Evolutionary conservation across 1,140 invertebrate species (phyloP), one percentile per base, ranked within the genome.

Genomic region (Frieseomelitta varia): DNA sequence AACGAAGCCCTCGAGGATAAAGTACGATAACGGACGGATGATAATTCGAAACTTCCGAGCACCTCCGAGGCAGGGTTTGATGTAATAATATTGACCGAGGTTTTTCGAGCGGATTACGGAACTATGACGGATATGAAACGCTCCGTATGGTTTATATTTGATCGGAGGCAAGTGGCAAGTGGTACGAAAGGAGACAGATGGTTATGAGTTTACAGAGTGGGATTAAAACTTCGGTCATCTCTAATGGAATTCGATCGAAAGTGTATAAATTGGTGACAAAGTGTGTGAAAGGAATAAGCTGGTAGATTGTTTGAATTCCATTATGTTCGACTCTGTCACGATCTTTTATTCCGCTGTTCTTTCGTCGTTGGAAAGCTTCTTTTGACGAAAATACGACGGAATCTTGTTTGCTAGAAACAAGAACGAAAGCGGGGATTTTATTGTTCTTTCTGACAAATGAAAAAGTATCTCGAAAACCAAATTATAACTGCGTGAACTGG

Each of bases 241-340:
- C 10, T 14, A 14, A 39, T 63, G 74, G 34, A 77, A 77, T 77
- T 77, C 39, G 24, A 24, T 47, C 34, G 56, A 58, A 77, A 77
- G 74, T 63, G 56, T 63, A 8, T 77, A 4, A 47, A 76, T 76
- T 55, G 51, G n/a, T 19, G n/a, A 27, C 19, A 72, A 53, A 19
- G 4, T 27, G n/a, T 17, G 19, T 15, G n/a, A 24, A 71, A 39
- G 17, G 27, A 10, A 39, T 24, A 34, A 39, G 4, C 21, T 39
- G 24, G 19, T 30, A 12, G 21, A 73, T 8, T 39, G 8, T 30
- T 2, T 2, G 17, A 67, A 65, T 27, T 27, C 6, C 15, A 30
- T 14, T 12, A 65, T 27, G 30, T 61, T n/a, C n/a, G 12, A 61
- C n/a, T 14, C 58, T 2, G n/a, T 0, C 14, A 4, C 11, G 58